A percentile compares a stretch with the other conserved stretches of the same genome.
Evolutionary conservation across 1,140 invertebrate genomes (phyloP).

Genomic region (Ceratina japonica): DNA sequence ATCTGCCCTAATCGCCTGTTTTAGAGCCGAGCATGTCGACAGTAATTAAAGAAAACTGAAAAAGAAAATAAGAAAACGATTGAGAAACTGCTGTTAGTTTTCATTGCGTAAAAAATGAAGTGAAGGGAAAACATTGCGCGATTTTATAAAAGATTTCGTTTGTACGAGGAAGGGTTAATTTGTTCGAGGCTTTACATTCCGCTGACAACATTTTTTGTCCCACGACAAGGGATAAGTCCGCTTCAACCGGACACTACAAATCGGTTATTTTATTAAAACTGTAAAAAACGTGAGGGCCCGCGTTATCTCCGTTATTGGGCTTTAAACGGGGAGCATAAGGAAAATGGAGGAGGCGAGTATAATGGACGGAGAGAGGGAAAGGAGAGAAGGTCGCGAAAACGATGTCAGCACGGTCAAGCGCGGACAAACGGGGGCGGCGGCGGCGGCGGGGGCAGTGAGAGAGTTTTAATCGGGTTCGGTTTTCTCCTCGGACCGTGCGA

Average conservation of each 20-base stretch:
- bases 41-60: neutral
- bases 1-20: constrained; percentile 14
- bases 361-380: constrained; percentile 6
- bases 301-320: neutral
- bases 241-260: too few relatives aligned
- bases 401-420: constrained; percentile 58
- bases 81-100: neutral
- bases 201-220: too few relatives aligned
- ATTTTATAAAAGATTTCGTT: too few relatives aligned
- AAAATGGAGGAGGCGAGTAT: neutral
- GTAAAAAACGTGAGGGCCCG: too few relatives aligned
- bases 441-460: constrained; percentile 52
- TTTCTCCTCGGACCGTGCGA: constrained; percentile 60
- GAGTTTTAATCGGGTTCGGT: constrained; percentile 62
- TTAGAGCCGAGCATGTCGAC: neutral
- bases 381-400: constrained; percentile 59
- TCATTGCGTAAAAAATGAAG: too few relatives aligned
- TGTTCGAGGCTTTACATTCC: too few relatives aligned
- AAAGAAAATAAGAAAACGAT: neutral
- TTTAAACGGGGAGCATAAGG: neutral
- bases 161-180: too few relatives aligned
- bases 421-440: constrained; percentile 51
- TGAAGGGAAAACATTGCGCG: too few relatives aligned
- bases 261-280: too few relatives aligned
- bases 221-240: neutral